Percentiles rank a stretch among this genome's conserved stretches.
These are phyloP conservation scores for Nothobranchius furzeri DNA, from an alignment of 2,113 vertebrate species.

Conservation along the genomic window DNA sequence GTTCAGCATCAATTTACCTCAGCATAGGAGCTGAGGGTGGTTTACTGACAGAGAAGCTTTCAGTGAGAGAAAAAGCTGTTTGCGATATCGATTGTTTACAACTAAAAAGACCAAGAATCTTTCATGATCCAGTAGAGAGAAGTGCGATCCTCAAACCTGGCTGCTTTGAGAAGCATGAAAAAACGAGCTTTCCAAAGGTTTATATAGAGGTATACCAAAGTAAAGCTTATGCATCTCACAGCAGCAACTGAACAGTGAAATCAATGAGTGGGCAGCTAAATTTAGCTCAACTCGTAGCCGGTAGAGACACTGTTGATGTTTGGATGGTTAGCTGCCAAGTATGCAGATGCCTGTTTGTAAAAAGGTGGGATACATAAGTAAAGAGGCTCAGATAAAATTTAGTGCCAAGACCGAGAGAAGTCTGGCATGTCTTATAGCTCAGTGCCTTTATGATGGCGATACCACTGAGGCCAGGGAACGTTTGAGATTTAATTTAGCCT, in stretches of 20 bases:
- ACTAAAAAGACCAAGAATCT: too few species aligned
- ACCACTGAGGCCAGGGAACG: background rate
- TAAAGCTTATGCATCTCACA: conserved; percentile 16
- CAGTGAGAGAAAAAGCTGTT: too few species aligned
- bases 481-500: conserved; percentile 16
- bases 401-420: background rate
- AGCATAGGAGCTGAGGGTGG: background rate
- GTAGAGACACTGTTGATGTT: conserved; percentile 12
- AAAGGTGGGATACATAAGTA: conserved; percentile 3
- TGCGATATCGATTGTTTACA: too few species aligned
- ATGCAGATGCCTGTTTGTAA: conserved; percentile 2
- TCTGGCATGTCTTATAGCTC: conserved; percentile 1
- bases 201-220: conserved; percentile 7
- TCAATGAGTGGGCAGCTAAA: conserved; percentile 9
- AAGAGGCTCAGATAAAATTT: background rate
- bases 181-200: background rate
- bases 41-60: background rate
- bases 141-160: background rate
- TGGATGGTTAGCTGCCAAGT: conserved; percentile 13
- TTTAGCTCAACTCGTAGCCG: conserved; percentile 2
- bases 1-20: background rate
- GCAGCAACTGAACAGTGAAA: conserved; percentile 22
- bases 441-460: conserved; percentile 7
- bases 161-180: conserved; percentile 5
- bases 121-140: background rate